These are phyloP conservation scores for Chironomus tepperi DNA, from an alignment of 1,140 invertebrate species.

Conservation along the genomic window DNA sequence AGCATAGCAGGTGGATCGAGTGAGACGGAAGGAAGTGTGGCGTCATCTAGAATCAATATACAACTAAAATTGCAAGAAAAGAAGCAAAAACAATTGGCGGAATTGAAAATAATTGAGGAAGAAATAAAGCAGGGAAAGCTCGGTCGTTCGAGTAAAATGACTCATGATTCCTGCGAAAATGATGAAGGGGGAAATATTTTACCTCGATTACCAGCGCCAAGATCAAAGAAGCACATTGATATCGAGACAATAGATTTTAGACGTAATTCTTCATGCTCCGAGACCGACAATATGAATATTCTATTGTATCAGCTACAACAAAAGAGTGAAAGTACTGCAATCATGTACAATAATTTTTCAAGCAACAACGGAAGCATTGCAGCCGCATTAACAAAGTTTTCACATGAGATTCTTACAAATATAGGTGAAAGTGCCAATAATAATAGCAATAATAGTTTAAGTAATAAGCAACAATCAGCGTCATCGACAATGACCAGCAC, in stretches of 20 bases:
- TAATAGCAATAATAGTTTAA: conserved; percentile 17
- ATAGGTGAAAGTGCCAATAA: conserved; percentile 30
- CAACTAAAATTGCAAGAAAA: conserved; percentile 81
- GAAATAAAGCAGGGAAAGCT: conserved; percentile 79
- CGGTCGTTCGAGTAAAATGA: conserved; percentile 40
- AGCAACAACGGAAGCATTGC: not conserved
- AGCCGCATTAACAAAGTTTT: conserved; percentile 9
- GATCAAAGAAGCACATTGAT: conserved; percentile 48
- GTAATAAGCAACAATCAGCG: not conserved
- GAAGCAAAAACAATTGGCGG: conserved; percentile 77
- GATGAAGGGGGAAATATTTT: conserved; percentile 30
- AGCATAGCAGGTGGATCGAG: conserved; percentile 27
- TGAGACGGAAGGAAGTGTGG: conserved; percentile 62
- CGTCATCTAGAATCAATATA: conserved; percentile 70
- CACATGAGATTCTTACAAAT: conserved; percentile 1
- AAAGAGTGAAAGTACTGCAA: not conserved
- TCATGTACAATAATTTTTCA: conserved; percentile 12
- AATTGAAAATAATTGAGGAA: conserved; percentile 69
- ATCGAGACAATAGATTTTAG: conserved; percentile 34
- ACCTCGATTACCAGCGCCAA: conserved; percentile 48
- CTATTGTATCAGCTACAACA: not conserved
- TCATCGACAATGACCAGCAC: conserved; percentile 20
- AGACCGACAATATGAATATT: conserved; percentile 7
- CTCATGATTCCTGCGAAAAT: conserved; percentile 42
- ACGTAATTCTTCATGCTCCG: not conserved